Evolutionary conservation across 2,113 vertebrate species (phyloP).

Genomic region (Rhinopithecus roxellana): DNA sequence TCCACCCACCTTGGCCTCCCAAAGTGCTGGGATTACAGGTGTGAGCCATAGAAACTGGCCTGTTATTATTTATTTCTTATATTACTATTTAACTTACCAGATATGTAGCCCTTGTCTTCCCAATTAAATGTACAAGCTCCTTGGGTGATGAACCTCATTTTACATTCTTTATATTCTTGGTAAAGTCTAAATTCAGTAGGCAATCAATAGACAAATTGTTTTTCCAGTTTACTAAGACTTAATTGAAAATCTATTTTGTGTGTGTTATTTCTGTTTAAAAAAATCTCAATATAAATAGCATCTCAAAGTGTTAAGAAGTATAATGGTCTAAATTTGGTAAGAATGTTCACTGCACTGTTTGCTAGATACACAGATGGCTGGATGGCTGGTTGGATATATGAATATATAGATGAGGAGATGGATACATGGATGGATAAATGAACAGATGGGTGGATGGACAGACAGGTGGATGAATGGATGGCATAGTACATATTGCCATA

Average conservation of each 20-base stretch:
- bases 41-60: no score
- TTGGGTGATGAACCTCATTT: constrained; percentile 1
- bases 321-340: neutral
- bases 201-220: neutral
- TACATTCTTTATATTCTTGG: neutral
- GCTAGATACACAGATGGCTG: neutral
- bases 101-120: neutral
- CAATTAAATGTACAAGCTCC: neutral
- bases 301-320: neutral
- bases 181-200: neutral
- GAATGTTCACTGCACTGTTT: neutral
- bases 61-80: neutral
- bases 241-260: neutral
- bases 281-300: neutral
- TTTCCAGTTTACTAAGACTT: constrained; percentile 15
- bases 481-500: neutral
- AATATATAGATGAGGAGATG: neutral
- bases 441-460: neutral
- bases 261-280: constrained; percentile 21
- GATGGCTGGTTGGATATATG: neutral
- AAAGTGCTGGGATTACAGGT: no score
- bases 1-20: no score
- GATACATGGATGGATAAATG: neutral
- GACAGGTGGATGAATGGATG: neutral
- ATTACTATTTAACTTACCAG: constrained; percentile 23